Conservation (phyloP, 2,888 invertebrate species). For the Lottia gigantea region DNA sequence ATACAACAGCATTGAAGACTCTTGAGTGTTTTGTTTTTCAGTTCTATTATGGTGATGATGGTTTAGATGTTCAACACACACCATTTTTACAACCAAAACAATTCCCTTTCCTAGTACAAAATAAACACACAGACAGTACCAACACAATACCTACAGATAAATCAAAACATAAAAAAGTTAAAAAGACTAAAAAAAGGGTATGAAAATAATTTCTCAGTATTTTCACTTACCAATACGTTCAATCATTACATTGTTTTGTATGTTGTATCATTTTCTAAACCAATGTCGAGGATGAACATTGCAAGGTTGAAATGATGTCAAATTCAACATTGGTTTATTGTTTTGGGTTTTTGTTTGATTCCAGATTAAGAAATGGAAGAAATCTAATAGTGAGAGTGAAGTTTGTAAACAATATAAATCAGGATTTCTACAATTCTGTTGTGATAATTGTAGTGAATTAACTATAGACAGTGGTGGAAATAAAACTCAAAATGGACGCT, state of each 20-base stretch:
- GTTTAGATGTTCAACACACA: constrained; percentile 83
- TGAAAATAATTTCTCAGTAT: constrained; percentile 21
- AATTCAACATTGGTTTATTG: too few species aligned
- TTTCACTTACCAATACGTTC: too few species aligned
- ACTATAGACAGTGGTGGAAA: constrained; percentile 15
- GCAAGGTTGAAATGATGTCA: too few species aligned
- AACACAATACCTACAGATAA: background rate
- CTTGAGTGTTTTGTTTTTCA: constrained; percentile 57
- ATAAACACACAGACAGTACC: constrained; percentile 71
- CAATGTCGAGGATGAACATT: too few species aligned
- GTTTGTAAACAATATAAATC: constrained; percentile 27
- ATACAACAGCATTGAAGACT: too few species aligned
- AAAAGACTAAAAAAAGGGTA: constrained; percentile 74
- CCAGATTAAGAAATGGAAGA: constrained; percentile 56
- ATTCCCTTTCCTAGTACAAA: constrained; percentile 84
- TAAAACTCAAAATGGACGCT: constrained; percentile 28
- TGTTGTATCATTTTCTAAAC: too few species aligned
- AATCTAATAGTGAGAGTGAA: constrained; percentile 29
- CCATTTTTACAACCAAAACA: constrained; percentile 84
- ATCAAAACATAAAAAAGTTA: constrained; percentile 23
- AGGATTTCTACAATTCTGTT: constrained; percentile 55
- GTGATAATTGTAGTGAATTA: constrained; percentile 22
- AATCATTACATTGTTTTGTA: too few species aligned
- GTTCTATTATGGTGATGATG: constrained; percentile 74
- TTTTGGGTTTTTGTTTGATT: background rate